Percentiles rank a stretch among this genome's conserved stretches.
Evolutionary conservation across 2,113 vertebrate species (phyloP).

Genomic region (Sminthopsis crassicaudata): DNA sequence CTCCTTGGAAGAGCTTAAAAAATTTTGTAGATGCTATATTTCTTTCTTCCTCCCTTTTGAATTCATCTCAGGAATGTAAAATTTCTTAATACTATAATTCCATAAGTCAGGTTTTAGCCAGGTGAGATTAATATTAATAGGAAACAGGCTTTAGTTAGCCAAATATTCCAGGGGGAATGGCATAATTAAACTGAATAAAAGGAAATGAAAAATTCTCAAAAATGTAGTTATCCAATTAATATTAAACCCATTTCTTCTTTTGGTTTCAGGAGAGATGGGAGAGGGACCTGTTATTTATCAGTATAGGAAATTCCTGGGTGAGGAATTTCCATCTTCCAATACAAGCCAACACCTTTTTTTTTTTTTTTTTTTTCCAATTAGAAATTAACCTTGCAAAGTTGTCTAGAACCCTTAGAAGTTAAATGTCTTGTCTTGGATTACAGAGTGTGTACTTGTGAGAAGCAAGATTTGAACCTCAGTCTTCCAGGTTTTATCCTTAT

Average conservation of each 20-base stretch:
- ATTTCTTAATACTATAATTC: neutral
- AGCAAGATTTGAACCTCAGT: neutral
- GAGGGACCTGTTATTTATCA: neutral
- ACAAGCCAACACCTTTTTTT: neutral
- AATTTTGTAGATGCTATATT: neutral
- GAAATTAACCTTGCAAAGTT: neutral
- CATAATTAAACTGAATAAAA: neutral
- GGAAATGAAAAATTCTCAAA: neutral
- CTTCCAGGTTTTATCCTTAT: neutral
- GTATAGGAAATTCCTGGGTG: neutral
- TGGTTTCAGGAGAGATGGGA: neutral
- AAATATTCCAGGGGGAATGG: neutral
- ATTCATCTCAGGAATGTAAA: neutral
- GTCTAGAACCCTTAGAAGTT: neutral
- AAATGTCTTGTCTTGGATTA: neutral
- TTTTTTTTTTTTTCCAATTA: neutral
- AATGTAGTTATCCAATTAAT: neutral
- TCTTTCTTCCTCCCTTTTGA: neutral
- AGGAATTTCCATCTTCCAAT: neutral
- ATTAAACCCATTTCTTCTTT: neutral
- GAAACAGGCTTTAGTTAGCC: neutral
- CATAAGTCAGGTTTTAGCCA: neutral
- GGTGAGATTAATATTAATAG: neutral
- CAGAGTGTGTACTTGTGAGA: neutral
- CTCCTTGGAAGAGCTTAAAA: neutral